A percentile compares a stretch with the other conserved stretches of the same genome.
Evolutionary conservation across 2,113 vertebrate genomes (phyloP).

Genomic region (Myotis davidii): DNA sequence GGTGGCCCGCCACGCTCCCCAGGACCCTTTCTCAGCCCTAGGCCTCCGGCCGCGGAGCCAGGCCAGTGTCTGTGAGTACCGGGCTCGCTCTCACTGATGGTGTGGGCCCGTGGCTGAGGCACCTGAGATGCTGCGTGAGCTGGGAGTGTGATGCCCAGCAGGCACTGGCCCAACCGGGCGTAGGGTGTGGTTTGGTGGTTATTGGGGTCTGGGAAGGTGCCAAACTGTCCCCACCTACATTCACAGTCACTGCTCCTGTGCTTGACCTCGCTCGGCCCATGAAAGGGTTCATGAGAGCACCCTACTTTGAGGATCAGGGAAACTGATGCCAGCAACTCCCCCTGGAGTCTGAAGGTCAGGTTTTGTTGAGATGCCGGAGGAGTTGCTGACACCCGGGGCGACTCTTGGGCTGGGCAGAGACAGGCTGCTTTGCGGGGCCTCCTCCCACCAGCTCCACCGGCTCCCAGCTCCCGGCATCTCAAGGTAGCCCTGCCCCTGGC

Average conservation of each 20-base stretch:
- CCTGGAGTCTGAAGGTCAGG: not conserved
- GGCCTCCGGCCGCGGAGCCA: no score
- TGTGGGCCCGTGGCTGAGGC: not conserved
- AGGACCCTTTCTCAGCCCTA: not conserved
- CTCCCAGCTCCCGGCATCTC: no score
- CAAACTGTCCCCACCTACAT: no score
- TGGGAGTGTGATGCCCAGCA: not conserved
- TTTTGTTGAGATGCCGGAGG: not conserved
- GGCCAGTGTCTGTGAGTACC: no score
- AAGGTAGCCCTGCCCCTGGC: rapidly evolving
- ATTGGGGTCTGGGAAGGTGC: not conserved
- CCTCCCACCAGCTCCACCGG: not conserved
- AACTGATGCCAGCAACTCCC: not conserved
- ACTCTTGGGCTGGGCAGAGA: not conserved
- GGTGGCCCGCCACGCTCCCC: not conserved
- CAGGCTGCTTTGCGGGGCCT: not conserved
- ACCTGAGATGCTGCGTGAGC: not conserved
- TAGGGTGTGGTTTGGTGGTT: not conserved
- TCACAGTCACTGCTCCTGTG: no score
- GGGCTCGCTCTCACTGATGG: no score
- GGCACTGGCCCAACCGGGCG: no score
- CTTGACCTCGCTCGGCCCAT: not conserved
- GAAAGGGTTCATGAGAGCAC: no score
- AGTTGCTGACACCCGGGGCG: no score
- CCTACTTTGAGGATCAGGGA: not conserved